phyloP scores from a whole-genome alignment of 1,140 invertebrate species.

The Dreissena polymorpha region DNA sequence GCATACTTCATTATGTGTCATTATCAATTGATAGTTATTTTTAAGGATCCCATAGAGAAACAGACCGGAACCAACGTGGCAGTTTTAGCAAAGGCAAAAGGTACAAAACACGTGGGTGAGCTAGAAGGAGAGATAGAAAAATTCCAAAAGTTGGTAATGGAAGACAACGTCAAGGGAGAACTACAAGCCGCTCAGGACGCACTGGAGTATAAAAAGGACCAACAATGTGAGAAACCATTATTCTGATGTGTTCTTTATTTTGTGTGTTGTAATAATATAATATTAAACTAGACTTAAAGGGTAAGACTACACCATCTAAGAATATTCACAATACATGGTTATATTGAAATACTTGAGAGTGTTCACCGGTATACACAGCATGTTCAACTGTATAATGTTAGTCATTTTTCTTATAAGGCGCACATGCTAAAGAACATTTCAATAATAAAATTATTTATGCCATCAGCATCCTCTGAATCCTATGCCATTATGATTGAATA shows the following conservation, averaged over 20 bases:
- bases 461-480: not conserved
- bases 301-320: too few relatives aligned
- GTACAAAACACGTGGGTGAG: not conserved
- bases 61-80: not conserved
- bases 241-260: too few relatives aligned
- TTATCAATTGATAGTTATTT: conserved; percentile 51
- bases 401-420: too few relatives aligned
- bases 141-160: conserved; percentile 20
- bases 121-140: conserved; percentile 3
- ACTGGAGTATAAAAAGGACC: conserved; percentile 49
- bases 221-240: conserved; percentile 6
- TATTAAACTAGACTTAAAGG: too few relatives aligned
- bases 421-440: too few relatives aligned
- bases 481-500: not conserved
- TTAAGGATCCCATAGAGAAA: conserved; percentile 54
- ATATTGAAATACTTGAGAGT: too few relatives aligned
- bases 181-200: conserved; percentile 56
- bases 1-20: too few relatives aligned
- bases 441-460: not conserved
- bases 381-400: too few relatives aligned
- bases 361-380: too few relatives aligned
- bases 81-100: not conserved
- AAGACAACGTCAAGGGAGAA: conserved; percentile 61
- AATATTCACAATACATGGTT: too few relatives aligned
- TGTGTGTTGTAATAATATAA: too few relatives aligned